A percentile compares a stretch with the other conserved stretches of the same genome.
phyloP scores from a whole-genome alignment of 2,888 invertebrate species.

The Anagyrus pseudococci region DNA sequence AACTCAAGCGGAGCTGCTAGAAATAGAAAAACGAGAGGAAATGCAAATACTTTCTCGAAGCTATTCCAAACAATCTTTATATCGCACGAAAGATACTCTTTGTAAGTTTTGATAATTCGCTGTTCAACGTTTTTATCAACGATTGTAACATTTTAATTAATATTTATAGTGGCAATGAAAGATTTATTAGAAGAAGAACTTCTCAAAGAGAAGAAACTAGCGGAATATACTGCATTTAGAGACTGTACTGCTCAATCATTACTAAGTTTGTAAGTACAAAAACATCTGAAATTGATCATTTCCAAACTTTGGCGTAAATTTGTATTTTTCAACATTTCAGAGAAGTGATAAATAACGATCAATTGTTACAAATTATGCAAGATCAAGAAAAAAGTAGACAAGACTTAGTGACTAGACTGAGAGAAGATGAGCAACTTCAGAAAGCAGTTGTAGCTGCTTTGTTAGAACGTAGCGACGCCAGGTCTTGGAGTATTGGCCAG shows the following conservation, averaged over 20 bases:
- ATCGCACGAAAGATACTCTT: conserved; percentile 73
- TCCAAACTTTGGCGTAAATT: not conserved
- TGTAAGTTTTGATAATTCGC: conserved; percentile 47
- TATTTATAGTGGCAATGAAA: conserved; percentile 70
- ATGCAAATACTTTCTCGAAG: conserved; percentile 70
- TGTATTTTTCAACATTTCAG: conserved; percentile 50
- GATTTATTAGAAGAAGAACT: conserved; percentile 73
- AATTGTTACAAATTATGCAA: conserved; percentile 68
- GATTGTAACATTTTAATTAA: not conserved
- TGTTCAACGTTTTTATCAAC: conserved; percentile 4
- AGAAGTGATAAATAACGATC: conserved; percentile 70
- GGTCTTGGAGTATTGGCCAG: conserved; percentile 78
- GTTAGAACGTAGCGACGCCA: conserved; percentile 75
- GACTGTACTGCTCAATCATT: conserved; percentile 68
- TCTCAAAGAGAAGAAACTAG: conserved; percentile 67
- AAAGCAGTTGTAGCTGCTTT: conserved; percentile 76
- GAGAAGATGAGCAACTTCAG: conserved; percentile 75
- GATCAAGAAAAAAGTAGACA: conserved; percentile 70
- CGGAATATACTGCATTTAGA: conserved; percentile 69
- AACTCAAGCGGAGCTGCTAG: conserved; percentile 67
- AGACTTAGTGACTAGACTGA: conserved; percentile 68
- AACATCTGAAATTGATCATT: conserved; percentile 13
- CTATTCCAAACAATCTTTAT: conserved; percentile 61
- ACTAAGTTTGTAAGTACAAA: conserved; percentile 68
- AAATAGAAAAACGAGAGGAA: conserved; percentile 73